These are phyloP conservation scores for Streptopelia turtur DNA, from an alignment of 2,797 vertebrate species.

Conservation along the genomic window DNA sequence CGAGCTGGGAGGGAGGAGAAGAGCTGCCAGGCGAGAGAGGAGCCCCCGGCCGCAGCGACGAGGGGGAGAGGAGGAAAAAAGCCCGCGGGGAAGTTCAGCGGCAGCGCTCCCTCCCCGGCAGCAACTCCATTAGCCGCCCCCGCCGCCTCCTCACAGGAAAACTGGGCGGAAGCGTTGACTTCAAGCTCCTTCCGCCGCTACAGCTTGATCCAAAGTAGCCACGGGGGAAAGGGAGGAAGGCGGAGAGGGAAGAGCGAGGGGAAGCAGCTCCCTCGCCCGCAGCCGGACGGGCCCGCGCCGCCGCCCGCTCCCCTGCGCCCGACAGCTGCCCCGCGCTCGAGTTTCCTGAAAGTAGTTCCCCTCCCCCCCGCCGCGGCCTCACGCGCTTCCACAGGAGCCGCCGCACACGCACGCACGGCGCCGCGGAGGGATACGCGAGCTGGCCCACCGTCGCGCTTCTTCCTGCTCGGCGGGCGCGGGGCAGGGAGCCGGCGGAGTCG, in stretches of 20 bases:
- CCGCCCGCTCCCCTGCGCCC: not conserved
- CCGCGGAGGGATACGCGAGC: constrained; percentile 51
- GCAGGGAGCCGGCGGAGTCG: fast-evolving
- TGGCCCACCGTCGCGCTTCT: fast-evolving
- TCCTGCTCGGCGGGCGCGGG: not conserved
- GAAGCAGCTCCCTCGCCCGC: not conserved
- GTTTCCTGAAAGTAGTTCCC: constrained; percentile 77
- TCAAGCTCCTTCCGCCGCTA: constrained; percentile 77
- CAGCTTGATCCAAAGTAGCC: constrained; percentile 58
- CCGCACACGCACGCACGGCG: not conserved
- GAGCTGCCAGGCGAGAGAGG: not conserved
- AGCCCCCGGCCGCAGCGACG: not conserved
- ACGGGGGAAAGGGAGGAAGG: not conserved
- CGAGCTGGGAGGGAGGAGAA: not conserved
- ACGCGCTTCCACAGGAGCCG: constrained; percentile 31
- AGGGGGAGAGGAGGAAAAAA: not conserved
- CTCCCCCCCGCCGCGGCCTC: not conserved
- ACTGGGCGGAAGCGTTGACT: constrained; percentile 78
- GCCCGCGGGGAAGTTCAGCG: constrained; percentile 25
- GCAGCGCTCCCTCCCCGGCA: not conserved
- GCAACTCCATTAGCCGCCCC: constrained; percentile 82
- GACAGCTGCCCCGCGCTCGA: constrained; percentile 7
- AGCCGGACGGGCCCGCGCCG: not conserved
- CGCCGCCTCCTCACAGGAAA: constrained; percentile 49
- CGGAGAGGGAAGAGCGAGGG: not conserved